Conservation (phyloP, 2,888 invertebrate genomes). For the Cerceris ruficornis region DNA sequence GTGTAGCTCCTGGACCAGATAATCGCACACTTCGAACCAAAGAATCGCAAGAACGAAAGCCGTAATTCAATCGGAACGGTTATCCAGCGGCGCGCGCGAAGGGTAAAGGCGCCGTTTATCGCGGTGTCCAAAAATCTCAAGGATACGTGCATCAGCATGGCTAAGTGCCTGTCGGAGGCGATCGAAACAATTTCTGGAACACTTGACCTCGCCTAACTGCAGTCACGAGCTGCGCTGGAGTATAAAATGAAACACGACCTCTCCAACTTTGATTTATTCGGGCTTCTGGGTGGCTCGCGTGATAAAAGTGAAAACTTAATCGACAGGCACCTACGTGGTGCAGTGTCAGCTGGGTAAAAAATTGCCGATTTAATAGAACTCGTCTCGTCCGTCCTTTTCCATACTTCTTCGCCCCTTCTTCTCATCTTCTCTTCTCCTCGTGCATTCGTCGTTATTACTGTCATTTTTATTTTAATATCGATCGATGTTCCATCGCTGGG, state of each 20-base stretch:
- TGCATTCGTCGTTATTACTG: neutral
- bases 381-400: neutral
- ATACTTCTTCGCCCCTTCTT: neutral
- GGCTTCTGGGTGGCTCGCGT: conserved; percentile 6
- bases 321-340: neutral
- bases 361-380: neutral
- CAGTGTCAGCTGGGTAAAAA: neutral
- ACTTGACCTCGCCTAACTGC: conserved; percentile 21
- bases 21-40: too few species aligned
- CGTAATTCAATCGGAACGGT: too few species aligned
- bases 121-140: neutral
- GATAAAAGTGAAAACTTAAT: conserved; percentile 26
- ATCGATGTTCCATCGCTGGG: too few species aligned
- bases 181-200: conserved; percentile 43
- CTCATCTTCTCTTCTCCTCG: neutral
- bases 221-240: conserved; percentile 17
- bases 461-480: too few species aligned
- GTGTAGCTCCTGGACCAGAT: too few species aligned
- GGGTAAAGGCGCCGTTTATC: too few species aligned
- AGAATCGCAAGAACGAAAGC: too few species aligned
- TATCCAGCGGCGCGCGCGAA: too few species aligned
- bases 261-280: conserved; percentile 25
- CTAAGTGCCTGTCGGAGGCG: neutral
- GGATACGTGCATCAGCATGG: neutral
- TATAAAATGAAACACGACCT: conserved; percentile 32